Base-by-base conservation (phyloP, 2,113 vertebrate genomes). In the Ochotona princeps region DNA sequence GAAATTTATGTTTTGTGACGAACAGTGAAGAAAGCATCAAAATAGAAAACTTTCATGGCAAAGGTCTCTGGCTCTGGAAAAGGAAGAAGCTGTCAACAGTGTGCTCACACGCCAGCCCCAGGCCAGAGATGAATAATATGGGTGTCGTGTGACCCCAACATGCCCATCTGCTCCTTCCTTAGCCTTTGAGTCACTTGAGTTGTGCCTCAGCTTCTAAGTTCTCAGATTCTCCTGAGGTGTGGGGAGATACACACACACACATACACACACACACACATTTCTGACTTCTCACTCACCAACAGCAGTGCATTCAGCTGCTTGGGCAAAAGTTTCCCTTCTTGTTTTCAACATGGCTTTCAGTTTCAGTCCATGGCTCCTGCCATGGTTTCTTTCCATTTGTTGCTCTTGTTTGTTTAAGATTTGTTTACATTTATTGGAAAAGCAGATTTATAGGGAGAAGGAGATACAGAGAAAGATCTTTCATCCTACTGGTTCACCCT, bases 1-100 rank as follows among this genome's bases (percentile, higher is more conserved):
- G 69, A 90, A 81, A 70, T 25, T 17, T 82, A 60, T 63, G 49
- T 17, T 93, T 90, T 73, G 30, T 78, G 49, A 78, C 15, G 69
- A 35, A 69, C 21, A 81, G 65, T 44, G 18, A 18, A 6, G 26
- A 26, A 21, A 28, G 54, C 57, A 47, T 73, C 54, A 54, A 69
- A 82, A 66, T 6, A 26, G 51, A 95, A 94, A 47, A 30, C 32
- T 94, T 72, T 51, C 86, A 61, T 79, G 79, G 54, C 70, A 79
- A 92, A 95, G 49, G 8, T 7, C 17, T 49, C 51, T 70, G 83
- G 15, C 72, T 86, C 69, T 75, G 75, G 61, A 73, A 89, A 51
- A 73, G 65, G 61, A 49, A 35, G 25, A 57, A 23, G 73, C 6
- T 6, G 61, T 30, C 60, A 88, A 49, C 38, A 72, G n/a, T 18